Base-by-base conservation (phyloP, 2,888 invertebrate genomes). In the Phorcus lineatus region DNA sequence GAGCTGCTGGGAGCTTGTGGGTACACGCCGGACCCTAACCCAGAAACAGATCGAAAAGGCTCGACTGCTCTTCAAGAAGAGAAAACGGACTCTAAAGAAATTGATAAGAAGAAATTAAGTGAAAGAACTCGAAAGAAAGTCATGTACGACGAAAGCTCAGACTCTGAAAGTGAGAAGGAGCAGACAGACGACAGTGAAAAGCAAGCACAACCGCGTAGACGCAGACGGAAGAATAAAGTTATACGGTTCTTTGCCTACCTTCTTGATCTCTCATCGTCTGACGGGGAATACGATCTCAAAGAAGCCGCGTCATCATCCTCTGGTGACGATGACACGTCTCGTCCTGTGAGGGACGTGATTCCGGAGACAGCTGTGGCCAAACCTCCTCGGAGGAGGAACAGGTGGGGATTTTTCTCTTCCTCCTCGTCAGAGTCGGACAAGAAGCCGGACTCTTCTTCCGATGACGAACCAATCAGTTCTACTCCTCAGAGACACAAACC, bases 171-270 rank as follows among this genome's bases (percentile, higher is more conserved):
- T 24, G 62, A 62, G 4, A 62, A 62, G 28, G 62, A 62, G 62
- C 62, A 28, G 24, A 28, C 62, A 28, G 62, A 80, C n/a, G 78
- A 83, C 19, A 76, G 81, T 19, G 80, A 80, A 31, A 81, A 81
- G 9, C 74, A 76, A 47, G 78, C 78, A 77, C 55, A 81, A 74
- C 70, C 81, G 54, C 80, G 74, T n/a, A 81, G 77, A 31, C 81
- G 81, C 19, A 84, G 81, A 62, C 84, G 83, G 0, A 54, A 78
- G 11, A 82, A 83, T 36, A 80, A 81, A 31, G 55, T 84, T 9
- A 83, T 78, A 47, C 81, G 82, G 54, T 84, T 84, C 74, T 78
- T 84, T 24, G 82, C 83, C 9, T 84, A 83, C 1, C 47, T 84
- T 19, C 74, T 84, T 66, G 83, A 83, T 2, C 52, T 83, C 55